phyloP scores from a whole-genome alignment of 30 jellyfish, hydroid and myxozoan species.

The Turritopsis rubra region DNA sequence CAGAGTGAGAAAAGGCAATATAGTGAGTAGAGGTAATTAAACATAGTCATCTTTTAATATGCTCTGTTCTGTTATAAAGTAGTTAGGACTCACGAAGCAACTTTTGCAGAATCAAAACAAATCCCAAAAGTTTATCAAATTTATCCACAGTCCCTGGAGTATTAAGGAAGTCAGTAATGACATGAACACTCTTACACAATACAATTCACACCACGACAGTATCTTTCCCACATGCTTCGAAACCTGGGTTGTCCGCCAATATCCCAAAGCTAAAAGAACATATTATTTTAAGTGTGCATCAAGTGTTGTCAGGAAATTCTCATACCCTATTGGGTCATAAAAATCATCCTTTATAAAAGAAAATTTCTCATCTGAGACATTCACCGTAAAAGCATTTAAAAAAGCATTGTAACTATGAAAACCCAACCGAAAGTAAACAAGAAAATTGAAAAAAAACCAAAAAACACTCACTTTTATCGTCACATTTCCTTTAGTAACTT shows the following conservation, averaged over 20 bases:
- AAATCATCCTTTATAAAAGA: no score
- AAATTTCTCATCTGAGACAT: no score
- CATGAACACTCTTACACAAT: slow-evolving; percentile 60
- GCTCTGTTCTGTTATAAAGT: no score
- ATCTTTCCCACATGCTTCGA: slow-evolving; percentile 98
- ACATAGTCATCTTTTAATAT: no score
- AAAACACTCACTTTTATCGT: slow-evolving; percentile 57
- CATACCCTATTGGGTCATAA: no score
- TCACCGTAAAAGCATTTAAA: no score
- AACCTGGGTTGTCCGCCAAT: slow-evolving; percentile 99
- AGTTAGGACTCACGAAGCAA: no score
- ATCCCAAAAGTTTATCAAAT: no score
- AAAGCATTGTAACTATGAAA: background rate
- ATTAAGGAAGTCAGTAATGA: background rate
- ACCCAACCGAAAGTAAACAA: background rate
- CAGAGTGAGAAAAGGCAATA: no score
- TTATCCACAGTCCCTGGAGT: background rate
- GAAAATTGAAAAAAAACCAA: background rate
- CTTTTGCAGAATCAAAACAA: no score
- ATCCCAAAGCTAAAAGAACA: slow-evolving; percentile 81
- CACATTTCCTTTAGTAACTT: slow-evolving; percentile 94
- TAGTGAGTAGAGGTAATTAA: no score
- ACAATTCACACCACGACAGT: slow-evolving; percentile 99
- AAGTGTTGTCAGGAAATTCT: no score
- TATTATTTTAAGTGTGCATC: background rate